Evolutionary conservation across 2,797 vertebrate genomes (phyloP), one percentile per base, ranked within the genome.

Genomic region (Megalops cyprinoides): DNA sequence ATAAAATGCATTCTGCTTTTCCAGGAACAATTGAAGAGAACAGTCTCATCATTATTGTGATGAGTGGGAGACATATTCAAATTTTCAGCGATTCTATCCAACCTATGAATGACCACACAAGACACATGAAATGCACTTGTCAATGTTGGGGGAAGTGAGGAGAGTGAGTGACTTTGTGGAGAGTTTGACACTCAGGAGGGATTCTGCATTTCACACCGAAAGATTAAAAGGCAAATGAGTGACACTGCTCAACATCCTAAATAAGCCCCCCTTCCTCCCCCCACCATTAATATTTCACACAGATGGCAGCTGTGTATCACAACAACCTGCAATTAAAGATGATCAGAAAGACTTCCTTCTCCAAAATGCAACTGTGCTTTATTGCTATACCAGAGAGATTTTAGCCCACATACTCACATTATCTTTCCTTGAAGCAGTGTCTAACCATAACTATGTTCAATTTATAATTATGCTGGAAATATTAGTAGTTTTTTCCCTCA

Each of bases 181-280:
- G 91, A 94, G 93, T 94, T 93, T 94, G 93, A 94, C 91, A 90
- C 91, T 92, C 90, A 90, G 90, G 90, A 90, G 91, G 91, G 87
- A 91, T 87, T 84, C 86, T 87, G 78, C 81, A 42, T 81, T 79
- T 82, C 88, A 91, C 91, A 90, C 89, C 79, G 87, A 91, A 94
- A 94, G 93, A 95, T 95, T 95, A 95, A 95, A 95, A 95, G 93
- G 91, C 93, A 94, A 94, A 95, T 94, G 93, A 95, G 92, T 93
- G 93, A 94, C 93, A 93, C 90, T 90, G 90, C 92, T 94, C 91
- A 89, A 94, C 92, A 95, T 89, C 92, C 93, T 91, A 92, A 94
- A 95, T 95, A 93, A 93, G 90, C 93, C 7, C 18, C 67, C 37
- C 67, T 6, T 39, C 39, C 39, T 15, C 20, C 6, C 91, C 89